phyloP scores from a whole-genome alignment of 1,140 invertebrate genomes.

The Heliothis subflexa region DNA sequence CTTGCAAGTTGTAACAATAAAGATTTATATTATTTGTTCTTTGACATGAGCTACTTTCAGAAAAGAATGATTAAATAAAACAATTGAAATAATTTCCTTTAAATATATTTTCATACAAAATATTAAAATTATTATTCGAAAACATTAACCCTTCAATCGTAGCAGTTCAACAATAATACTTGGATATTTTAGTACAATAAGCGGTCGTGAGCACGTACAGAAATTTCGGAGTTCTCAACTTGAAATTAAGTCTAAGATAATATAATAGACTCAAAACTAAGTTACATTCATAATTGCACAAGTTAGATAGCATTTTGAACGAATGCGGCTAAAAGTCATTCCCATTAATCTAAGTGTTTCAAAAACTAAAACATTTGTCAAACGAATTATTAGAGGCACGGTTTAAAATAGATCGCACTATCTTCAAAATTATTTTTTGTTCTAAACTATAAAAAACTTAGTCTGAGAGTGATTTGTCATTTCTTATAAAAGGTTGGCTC shows the following conservation, averaged over 20 bases:
- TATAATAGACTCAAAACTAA: slow-evolving; percentile 32
- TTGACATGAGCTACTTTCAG: slow-evolving; percentile 37
- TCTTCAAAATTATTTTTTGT: background rate
- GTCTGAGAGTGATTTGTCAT: background rate
- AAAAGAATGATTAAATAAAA: slow-evolving; percentile 41
- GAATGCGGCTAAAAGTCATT: background rate
- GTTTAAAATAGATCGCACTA: background rate
- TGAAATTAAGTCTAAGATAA: slow-evolving; percentile 38
- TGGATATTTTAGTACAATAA: slow-evolving; percentile 27
- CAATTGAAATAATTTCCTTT: slow-evolving; percentile 41
- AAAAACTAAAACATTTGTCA: background rate
- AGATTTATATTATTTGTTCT: slow-evolving; percentile 45
- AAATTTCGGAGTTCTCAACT: slow-evolving; percentile 28
- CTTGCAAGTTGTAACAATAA: slow-evolving; percentile 9
- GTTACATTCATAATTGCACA: slow-evolving; percentile 37
- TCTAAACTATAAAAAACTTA: background rate
- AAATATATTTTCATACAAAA: background rate
- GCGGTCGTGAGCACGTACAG: slow-evolving; percentile 20
- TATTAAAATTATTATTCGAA: background rate
- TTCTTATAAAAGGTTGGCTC: background rate
- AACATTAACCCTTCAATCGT: background rate
- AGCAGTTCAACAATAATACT: background rate
- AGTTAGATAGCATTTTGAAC: slow-evolving; percentile 20
- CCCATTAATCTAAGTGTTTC: background rate
- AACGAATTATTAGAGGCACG: background rate